These are phyloP conservation scores for Mesoligia furuncula DNA, from an alignment of 2,888 invertebrate genomes.

Conservation along the genomic window DNA sequence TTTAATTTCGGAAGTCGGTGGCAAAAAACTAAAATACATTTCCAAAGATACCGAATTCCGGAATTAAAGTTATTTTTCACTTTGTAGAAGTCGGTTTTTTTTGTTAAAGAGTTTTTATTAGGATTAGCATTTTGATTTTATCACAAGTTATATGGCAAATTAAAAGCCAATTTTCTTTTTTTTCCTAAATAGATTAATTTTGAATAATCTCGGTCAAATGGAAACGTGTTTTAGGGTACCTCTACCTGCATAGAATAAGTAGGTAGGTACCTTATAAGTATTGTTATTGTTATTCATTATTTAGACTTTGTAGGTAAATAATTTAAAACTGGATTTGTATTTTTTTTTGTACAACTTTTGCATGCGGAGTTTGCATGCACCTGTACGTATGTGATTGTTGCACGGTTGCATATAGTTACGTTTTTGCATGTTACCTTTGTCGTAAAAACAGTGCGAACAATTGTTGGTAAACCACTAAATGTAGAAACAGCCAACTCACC, in stretches of 20 bases:
- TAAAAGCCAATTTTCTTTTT: background rate
- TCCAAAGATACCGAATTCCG: too few relatives aligned
- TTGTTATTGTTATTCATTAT: too few relatives aligned
- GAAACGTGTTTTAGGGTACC: background rate
- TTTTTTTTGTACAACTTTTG: background rate
- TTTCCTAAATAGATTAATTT: too few relatives aligned
- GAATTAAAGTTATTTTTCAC: too few relatives aligned
- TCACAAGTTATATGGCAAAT: background rate
- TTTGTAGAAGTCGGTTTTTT: too few relatives aligned
- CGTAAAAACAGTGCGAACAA: background rate
- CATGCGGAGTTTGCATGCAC: background rate
- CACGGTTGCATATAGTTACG: background rate
- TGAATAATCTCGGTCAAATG: background rate
- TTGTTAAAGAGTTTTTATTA: background rate
- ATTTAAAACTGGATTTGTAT: background rate
- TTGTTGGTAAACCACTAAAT: background rate
- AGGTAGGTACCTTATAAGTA: too few relatives aligned
- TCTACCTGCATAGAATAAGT: too few relatives aligned
- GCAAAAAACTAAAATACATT: too few relatives aligned
- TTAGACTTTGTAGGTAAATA: background rate
- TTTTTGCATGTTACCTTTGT: background rate
- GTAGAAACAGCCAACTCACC: slow-evolving; percentile 30
- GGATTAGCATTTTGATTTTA: background rate
- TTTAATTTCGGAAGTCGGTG: too few relatives aligned
- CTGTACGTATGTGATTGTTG: background rate